These are phyloP conservation scores for Ibycter americanus DNA, from an alignment of 2,797 vertebrate genomes.

Conservation along the genomic window DNA sequence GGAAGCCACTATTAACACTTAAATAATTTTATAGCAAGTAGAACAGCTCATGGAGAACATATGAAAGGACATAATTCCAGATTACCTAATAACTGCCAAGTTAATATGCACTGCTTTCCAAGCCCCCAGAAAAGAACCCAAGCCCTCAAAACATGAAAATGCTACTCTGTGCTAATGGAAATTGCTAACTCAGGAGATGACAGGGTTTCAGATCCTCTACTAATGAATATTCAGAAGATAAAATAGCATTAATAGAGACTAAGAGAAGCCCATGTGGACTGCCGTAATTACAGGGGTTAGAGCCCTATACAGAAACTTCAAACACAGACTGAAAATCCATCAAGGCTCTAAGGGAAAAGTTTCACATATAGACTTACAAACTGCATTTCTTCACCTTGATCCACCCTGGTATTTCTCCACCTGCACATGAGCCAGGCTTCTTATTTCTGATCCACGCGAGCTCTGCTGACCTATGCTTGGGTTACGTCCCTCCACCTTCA, in stretches of 20 bases:
- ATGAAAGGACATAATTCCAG: background rate
- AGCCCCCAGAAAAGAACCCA: accelerated
- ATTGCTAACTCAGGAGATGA: background rate
- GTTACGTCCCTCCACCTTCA: background rate
- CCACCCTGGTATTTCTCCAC: background rate
- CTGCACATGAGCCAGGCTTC: background rate
- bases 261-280: background rate
- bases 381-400: background rate
- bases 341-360: background rate
- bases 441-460: background rate
- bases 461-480: background rate
- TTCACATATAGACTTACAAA: background rate
- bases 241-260: background rate
- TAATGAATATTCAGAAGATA: background rate
- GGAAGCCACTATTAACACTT: background rate
- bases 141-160: background rate
- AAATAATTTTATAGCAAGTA: background rate
- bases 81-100: background rate
- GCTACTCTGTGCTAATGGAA: background rate
- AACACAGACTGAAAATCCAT: background rate
- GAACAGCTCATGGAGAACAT: background rate
- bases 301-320: background rate
- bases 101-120: background rate
- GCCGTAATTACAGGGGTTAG: background rate
- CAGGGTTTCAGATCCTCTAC: background rate